A percentile compares a stretch with the other conserved stretches of the same genome.
Conservation (phyloP, 2,888 invertebrate genomes). For the Napeogenes inachia region DNA sequence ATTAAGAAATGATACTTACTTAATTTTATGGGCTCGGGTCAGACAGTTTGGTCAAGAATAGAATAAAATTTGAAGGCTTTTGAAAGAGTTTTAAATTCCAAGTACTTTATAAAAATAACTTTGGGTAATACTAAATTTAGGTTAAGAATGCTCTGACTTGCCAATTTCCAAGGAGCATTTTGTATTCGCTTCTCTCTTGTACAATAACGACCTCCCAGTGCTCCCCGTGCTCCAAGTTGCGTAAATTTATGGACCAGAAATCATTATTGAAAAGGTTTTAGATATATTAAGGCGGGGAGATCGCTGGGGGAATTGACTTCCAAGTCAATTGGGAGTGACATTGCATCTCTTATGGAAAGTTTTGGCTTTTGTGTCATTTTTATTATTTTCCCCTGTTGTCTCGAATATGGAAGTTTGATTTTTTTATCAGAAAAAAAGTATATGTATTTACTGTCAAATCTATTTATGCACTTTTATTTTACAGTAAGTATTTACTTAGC, state of each 20-base stretch:
- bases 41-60: too few relatives aligned
- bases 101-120: too few relatives aligned
- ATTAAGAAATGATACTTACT: too few relatives aligned
- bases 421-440: too few relatives aligned
- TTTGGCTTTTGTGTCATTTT: constrained; percentile 5
- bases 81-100: too few relatives aligned
- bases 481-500: too few relatives aligned
- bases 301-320: constrained; percentile 46
- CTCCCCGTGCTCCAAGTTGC: not conserved
- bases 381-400: not conserved
- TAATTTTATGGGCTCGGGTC: too few relatives aligned
- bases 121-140: not conserved
- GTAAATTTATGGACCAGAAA: constrained; percentile 34
- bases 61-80: too few relatives aligned
- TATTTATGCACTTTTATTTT: too few relatives aligned
- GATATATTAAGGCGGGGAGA: constrained; percentile 43
- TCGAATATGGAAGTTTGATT: not conserved
- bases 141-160: not conserved
- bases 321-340: constrained; percentile 40
- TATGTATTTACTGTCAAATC: too few relatives aligned
- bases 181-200: constrained; percentile 4
- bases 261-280: constrained; percentile 43
- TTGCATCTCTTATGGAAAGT: constrained; percentile 28
- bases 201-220: not conserved
- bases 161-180: not conserved